phyloP scores from a whole-genome alignment of 2,797 vertebrate genomes.

The Petrocephalus sullivani region DNA sequence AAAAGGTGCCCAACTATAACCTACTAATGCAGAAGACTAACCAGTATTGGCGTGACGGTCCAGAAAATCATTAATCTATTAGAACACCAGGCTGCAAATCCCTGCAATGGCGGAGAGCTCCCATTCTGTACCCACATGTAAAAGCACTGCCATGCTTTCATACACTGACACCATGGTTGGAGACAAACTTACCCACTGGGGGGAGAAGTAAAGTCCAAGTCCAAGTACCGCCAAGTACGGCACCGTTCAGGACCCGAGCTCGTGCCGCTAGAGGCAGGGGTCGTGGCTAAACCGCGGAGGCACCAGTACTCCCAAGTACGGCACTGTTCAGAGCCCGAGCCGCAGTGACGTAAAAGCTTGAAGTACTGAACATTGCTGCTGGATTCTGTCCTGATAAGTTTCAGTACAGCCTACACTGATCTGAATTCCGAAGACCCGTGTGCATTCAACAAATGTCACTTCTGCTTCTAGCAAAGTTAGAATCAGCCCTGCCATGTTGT shows the following conservation, averaged over 20 bases:
- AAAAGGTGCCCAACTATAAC: neutral
- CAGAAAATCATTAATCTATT: neutral
- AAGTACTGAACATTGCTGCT: neutral
- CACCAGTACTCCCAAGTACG: neutral
- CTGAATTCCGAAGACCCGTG: neutral
- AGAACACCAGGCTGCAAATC: neutral
- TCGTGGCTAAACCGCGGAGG: neutral
- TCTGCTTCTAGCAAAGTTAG: neutral
- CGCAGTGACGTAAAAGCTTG: neutral
- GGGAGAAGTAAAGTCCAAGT: neutral
- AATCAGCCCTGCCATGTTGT: neutral
- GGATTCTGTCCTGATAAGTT: neutral
- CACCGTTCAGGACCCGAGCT: no score
- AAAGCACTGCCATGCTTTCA: neutral
- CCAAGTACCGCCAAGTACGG: no score
- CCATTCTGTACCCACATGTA: neutral
- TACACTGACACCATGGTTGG: neutral
- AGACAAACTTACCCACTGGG: neutral
- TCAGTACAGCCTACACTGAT: neutral
- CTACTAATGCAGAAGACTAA: neutral
- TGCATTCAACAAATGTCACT: neutral
- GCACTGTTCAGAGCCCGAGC: neutral
- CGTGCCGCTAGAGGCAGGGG: neutral
- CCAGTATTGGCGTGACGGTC: neutral
- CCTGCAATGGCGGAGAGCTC: neutral